Evolutionary conservation across 2,888 invertebrate species (phyloP).

Genomic region (Callimorpha dominula): DNA sequence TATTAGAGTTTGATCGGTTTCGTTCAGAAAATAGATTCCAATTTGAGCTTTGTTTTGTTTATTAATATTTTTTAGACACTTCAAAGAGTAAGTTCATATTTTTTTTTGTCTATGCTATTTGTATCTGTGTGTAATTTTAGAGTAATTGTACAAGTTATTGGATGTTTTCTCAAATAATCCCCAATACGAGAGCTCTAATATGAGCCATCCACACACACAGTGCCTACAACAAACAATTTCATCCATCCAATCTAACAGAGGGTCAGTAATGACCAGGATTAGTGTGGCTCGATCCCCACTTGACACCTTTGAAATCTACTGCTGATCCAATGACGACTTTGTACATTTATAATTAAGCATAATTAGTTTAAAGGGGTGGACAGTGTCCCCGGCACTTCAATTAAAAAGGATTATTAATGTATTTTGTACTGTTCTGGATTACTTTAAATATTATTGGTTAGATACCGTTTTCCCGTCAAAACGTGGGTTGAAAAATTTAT

Average conservation of each 20-base stretch:
- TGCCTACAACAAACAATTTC: slow-evolving; percentile 11
- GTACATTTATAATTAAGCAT: slow-evolving; percentile 54
- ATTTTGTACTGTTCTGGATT: background rate
- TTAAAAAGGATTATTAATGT: slow-evolving; percentile 13
- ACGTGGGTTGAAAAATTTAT: too few species aligned
- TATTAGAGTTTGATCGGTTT: too few species aligned
- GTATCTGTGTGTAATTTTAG: too few species aligned
- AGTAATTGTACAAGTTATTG: too few species aligned
- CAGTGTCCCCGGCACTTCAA: slow-evolving; percentile 28
- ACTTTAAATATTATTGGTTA: background rate
- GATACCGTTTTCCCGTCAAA: background rate
- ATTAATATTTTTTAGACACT: too few species aligned
- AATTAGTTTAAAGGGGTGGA: slow-evolving; percentile 38
- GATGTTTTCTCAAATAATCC: too few species aligned
- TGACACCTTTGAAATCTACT: slow-evolving; percentile 62
- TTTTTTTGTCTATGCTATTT: too few species aligned
- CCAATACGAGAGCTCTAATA: too few species aligned
- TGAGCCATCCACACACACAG: background rate
- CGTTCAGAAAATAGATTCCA: too few species aligned
- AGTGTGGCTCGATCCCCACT: slow-evolving; percentile 49
- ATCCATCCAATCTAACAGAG: slow-evolving; percentile 19
- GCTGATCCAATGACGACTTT: slow-evolving; percentile 45
- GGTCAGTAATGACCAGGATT: slow-evolving; percentile 35
- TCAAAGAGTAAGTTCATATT: too few species aligned
- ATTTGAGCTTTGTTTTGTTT: too few species aligned